phyloP scores from a whole-genome alignment of 2,113 vertebrate species.

The Shinisaurus crocodilurus region DNA sequence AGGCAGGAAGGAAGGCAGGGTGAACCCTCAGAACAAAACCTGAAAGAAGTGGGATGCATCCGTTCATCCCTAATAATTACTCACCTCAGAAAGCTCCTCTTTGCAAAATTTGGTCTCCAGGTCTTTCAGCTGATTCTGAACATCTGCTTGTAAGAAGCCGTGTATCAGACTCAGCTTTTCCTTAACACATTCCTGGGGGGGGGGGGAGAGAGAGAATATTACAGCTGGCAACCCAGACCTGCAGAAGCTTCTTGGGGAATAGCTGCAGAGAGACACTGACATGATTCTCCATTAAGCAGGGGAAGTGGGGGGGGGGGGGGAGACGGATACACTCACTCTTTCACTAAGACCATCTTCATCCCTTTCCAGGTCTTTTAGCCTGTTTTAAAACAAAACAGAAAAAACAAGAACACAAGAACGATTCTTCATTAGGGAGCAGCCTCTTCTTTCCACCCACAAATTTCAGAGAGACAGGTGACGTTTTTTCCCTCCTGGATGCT shows the following conservation, averaged over 20 bases:
- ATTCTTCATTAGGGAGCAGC: neutral
- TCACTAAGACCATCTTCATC: slow-evolving; percentile 82
- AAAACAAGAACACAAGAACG: neutral
- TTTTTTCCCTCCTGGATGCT: neutral
- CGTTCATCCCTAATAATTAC: slow-evolving; percentile 18
- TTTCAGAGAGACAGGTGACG: neutral
- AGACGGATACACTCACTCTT: slow-evolving; percentile 78
- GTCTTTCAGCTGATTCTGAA: slow-evolving; percentile 84
- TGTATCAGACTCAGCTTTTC: slow-evolving; percentile 90
- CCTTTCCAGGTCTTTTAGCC: slow-evolving; percentile 89
- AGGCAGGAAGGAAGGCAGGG: neutral
- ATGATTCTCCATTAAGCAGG: neutral
- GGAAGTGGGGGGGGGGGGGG: neutral
- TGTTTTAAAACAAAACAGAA: slow-evolving; percentile 60
- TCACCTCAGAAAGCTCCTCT: slow-evolving; percentile 89
- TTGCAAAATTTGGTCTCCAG: slow-evolving; percentile 87
- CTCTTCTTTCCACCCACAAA: neutral
- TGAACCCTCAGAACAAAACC: neutral
- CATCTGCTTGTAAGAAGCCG: slow-evolving; percentile 85
- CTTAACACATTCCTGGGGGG: slow-evolving; percentile 86
- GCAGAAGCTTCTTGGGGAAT: neutral
- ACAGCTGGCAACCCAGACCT: neutral
- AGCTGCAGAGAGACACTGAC: neutral
- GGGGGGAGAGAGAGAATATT: neutral
- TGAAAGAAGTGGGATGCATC: neutral